These are phyloP conservation scores for Saiga tatarica DNA, from an alignment of 2,113 vertebrate genomes.

Conservation along the genomic window DNA sequence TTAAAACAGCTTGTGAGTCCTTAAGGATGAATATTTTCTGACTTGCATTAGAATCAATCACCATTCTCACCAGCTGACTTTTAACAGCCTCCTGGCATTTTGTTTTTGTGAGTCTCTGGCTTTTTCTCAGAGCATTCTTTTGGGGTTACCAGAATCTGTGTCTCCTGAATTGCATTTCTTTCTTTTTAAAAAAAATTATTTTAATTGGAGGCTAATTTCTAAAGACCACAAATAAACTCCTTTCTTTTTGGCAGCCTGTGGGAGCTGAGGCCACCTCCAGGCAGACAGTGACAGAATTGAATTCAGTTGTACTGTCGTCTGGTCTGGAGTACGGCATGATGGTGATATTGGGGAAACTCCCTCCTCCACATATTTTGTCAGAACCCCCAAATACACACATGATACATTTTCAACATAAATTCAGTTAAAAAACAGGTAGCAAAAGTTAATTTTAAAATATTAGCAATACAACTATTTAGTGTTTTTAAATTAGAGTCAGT, in stretches of 20 bases:
- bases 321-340: background rate
- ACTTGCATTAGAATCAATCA: background rate
- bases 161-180: background rate
- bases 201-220: background rate
- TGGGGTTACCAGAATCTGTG: background rate
- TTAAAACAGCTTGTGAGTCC: background rate
- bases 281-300: background rate
- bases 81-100: background rate
- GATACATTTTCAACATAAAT: background rate
- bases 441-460: background rate
- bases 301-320: background rate
- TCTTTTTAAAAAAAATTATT: background rate
- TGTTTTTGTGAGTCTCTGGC: background rate
- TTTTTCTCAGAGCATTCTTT: background rate
- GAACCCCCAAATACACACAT: background rate
- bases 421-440: background rate
- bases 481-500: background rate
- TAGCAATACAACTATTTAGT: background rate
- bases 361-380: background rate
- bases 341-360: background rate
- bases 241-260: background rate
- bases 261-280: background rate
- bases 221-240: background rate
- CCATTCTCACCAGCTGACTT: background rate
- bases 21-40: background rate